Conservation (phyloP, 2,113 vertebrate species). For the Carollia perspicillata region DNA sequence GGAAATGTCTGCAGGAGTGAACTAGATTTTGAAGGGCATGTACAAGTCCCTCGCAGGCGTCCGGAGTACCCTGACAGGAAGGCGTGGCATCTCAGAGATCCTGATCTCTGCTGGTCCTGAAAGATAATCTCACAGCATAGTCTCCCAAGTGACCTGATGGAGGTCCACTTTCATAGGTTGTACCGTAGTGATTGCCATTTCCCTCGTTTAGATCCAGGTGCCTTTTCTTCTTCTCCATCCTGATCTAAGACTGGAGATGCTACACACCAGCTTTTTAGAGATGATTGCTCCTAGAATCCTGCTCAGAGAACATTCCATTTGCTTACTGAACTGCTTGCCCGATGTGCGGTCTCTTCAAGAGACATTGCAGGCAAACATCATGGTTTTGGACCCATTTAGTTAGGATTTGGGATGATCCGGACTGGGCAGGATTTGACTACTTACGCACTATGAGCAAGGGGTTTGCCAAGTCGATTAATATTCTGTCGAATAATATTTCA, state of each 20-base stretch:
- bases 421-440: not conserved
- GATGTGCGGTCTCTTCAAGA: not conserved
- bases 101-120: too few relatives aligned
- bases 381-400: not conserved
- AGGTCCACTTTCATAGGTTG: not conserved
- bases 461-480: not conserved
- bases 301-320: not conserved
- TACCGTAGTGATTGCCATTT: not conserved
- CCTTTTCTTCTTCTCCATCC: not conserved
- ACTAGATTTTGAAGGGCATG: not conserved
- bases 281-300: not conserved
- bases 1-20: not conserved
- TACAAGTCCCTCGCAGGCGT: too few relatives aligned
- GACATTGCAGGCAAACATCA: not conserved
- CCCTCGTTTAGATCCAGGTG: not conserved
- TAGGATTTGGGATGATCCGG: not conserved
- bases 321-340: not conserved
- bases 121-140: not conserved
- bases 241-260: not conserved
- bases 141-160: not conserved
- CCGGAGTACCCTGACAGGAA: not conserved
- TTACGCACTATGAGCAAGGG: not conserved
- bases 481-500: not conserved
- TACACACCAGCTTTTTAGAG: not conserved
- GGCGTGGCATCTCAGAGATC: not conserved